Evolutionary conservation across 1,140 invertebrate genomes (phyloP).

Genomic region (Muscidifurax raptorellus): DNA sequence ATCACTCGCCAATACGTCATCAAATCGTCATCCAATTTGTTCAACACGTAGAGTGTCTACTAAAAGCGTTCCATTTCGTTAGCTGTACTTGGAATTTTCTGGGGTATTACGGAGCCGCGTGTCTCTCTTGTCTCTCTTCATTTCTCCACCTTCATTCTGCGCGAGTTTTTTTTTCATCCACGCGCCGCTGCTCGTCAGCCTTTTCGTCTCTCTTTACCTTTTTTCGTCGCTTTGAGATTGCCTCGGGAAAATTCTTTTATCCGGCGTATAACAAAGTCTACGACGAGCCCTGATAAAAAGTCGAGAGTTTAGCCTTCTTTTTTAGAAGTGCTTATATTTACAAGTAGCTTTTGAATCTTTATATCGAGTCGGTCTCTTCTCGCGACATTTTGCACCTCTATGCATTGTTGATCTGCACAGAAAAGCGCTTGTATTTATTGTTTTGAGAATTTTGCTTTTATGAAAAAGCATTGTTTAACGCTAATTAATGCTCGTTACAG

Average conservation of each 20-base stretch:
- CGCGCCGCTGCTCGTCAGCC: neutral
- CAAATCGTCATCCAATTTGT: neutral
- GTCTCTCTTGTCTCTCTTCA: neutral
- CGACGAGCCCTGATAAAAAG: conserved; percentile 15
- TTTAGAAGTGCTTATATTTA: neutral
- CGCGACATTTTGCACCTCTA: neutral
- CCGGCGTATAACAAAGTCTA: conserved; percentile 14
- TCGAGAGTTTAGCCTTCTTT: conserved; percentile 2
- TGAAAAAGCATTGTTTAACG: no score
- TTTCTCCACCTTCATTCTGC: neutral
- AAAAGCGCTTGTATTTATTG: neutral
- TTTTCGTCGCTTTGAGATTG: conserved; percentile 27
- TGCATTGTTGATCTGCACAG: no score
- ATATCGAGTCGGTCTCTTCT: neutral
- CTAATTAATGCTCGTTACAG: no score
- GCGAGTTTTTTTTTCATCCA: conserved; percentile 7
- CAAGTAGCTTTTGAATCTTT: conserved; percentile 28
- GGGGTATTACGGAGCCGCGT: neutral
- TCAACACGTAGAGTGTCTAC: neutral
- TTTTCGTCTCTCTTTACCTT: conserved; percentile 5
- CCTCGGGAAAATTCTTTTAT: conserved; percentile 34
- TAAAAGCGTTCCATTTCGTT: conserved; percentile 1
- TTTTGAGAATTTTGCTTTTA: no score
- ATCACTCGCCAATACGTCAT: neutral
- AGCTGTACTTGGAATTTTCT: neutral